A percentile compares a stretch with the other conserved stretches of the same genome.
Conservation (phyloP, 1,140 invertebrate genomes). For the Drosophila trapezifrons region DNA sequence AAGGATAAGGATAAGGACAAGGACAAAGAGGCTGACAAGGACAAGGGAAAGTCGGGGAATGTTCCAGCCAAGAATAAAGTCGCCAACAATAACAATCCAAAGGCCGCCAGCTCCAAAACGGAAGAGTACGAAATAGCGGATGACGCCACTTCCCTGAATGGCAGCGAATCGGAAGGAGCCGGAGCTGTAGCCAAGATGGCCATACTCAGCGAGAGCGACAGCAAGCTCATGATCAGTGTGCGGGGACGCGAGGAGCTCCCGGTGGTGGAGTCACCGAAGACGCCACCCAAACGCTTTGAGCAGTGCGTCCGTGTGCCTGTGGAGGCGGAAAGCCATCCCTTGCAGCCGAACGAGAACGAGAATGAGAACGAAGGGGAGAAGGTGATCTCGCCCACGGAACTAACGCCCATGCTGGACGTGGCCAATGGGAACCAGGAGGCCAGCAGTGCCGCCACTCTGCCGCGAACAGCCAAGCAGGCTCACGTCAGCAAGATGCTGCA, state of each 20-base stretch:
- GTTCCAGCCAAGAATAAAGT: constrained; percentile 21
- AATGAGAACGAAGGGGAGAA: constrained; percentile 36
- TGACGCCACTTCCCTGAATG: constrained; percentile 85
- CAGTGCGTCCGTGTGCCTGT: constrained; percentile 76
- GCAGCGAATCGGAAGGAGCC: constrained; percentile 60
- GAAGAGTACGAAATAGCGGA: constrained; percentile 86
- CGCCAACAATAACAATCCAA: constrained; percentile 39
- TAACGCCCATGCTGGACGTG: constrained; percentile 58
- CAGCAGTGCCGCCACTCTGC: constrained; percentile 66
- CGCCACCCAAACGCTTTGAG: constrained; percentile 47
- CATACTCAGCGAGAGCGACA: constrained; percentile 83
- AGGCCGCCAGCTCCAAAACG: constrained; percentile 11
- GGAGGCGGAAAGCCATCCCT: constrained; percentile 74
- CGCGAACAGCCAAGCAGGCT: constrained; percentile 69
- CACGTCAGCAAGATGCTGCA: constrained; percentile 78
- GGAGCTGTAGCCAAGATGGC: constrained; percentile 74
- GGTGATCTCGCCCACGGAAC: constrained; percentile 33
- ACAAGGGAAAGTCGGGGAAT: constrained; percentile 14
- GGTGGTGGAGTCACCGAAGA: constrained; percentile 72
- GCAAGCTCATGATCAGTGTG: constrained; percentile 85
- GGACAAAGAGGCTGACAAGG: constrained; percentile 25
- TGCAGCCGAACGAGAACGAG: constrained; percentile 66
- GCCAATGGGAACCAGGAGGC: constrained; percentile 84
- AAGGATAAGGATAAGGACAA: constrained; percentile 53
- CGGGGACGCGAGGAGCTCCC: constrained; percentile 89